A percentile compares a stretch with the other conserved stretches of the same genome.
phyloP scores from a whole-genome alignment of 2,797 vertebrate genomes.

The Chaunax sp. region DNA sequence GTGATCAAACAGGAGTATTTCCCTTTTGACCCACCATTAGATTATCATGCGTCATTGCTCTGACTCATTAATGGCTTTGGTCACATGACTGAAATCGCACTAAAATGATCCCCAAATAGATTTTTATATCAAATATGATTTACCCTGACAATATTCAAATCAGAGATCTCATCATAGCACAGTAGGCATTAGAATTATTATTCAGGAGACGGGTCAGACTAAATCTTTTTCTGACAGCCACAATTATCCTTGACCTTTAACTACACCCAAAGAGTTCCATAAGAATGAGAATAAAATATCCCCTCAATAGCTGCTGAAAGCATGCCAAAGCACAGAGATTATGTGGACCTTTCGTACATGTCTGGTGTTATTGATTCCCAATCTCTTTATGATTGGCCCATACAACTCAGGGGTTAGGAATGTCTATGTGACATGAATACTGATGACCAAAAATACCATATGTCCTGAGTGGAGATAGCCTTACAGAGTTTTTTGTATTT shows the following conservation, averaged over 20 bases:
- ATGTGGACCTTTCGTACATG: constrained; percentile 13
- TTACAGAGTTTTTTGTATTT: not conserved
- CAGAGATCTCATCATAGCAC: not conserved
- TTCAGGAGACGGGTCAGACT: not conserved
- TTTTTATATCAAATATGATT: too few species aligned
- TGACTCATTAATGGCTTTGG: not conserved
- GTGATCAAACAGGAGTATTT: not conserved
- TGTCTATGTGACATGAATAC: constrained; percentile 12
- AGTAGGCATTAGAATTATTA: not conserved
- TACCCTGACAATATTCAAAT: not conserved
- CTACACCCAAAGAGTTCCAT: not conserved
- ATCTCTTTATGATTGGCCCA: constrained; percentile 5
- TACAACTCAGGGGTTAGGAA: not conserved
- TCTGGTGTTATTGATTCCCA: constrained; percentile 25
- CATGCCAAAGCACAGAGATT: constrained; percentile 29
- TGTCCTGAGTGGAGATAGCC: not conserved
- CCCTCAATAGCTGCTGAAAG: constrained; percentile 6
- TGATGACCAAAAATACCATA: not conserved
- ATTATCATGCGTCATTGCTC: not conserved
- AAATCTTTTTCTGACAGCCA: constrained; percentile 7
- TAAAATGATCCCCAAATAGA: not conserved
- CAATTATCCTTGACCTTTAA: constrained; percentile 19
- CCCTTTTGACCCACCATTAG: not conserved
- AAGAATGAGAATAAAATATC: not conserved
- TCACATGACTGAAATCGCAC: not conserved